These are phyloP conservation scores for Meliscaeva auricollis DNA, from an alignment of 2,888 invertebrate species.

Conservation along the genomic window DNA sequence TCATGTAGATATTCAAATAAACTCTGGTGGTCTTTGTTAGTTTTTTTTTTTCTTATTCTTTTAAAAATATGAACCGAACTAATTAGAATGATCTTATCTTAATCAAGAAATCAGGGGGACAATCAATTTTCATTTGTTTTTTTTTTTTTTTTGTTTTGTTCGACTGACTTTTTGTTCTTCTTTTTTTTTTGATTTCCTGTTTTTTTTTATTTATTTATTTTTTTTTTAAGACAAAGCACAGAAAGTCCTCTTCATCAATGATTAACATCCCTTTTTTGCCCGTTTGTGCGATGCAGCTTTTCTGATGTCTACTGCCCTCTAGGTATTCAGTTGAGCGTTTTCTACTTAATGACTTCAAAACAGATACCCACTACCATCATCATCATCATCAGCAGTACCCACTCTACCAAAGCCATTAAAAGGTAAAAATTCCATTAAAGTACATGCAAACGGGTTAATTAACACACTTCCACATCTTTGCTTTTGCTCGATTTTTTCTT, in stretches of 20 bases:
- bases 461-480: slow-evolving; percentile 71
- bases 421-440: slow-evolving; percentile 71
- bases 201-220: neutral
- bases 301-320: slow-evolving; percentile 57
- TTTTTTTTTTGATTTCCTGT: slow-evolving; percentile 6
- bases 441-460: slow-evolving; percentile 76
- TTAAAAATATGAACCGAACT: slow-evolving; percentile 59
- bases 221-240: slow-evolving; percentile 47
- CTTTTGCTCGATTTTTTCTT: slow-evolving; percentile 37
- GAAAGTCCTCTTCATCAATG: slow-evolving; percentile 59
- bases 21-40: slow-evolving; percentile 26
- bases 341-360: slow-evolving; percentile 74
- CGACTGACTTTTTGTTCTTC: slow-evolving; percentile 3
- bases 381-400: slow-evolving; percentile 36
- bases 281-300: slow-evolving; percentile 27
- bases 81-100: slow-evolving; percentile 73
- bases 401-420: slow-evolving; percentile 67
- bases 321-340: slow-evolving; percentile 68
- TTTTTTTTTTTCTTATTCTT: slow-evolving; percentile 31
- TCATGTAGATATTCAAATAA: slow-evolving; percentile 39
- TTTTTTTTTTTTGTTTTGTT: slow-evolving; percentile 15
- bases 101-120: slow-evolving; percentile 68
- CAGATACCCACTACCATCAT: slow-evolving; percentile 43
- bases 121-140: slow-evolving; percentile 55
- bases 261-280: slow-evolving; percentile 63